Percentiles rank a stretch among this genome's conserved stretches.
Conservation (phyloP, 2,113 vertebrate genomes). For the Paracanthobrama guichenoti region DNA sequence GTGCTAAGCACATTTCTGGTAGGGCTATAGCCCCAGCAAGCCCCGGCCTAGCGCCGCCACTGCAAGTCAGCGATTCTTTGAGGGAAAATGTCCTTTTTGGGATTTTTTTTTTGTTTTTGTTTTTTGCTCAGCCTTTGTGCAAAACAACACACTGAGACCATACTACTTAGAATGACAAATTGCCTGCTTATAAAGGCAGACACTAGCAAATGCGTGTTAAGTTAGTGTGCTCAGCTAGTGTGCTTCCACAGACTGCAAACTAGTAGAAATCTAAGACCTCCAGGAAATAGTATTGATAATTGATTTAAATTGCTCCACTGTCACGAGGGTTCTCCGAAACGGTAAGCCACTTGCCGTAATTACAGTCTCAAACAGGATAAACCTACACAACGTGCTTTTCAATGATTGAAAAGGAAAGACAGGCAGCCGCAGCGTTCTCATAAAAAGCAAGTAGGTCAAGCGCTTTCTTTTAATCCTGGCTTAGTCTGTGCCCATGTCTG, state of each 20-base stretch:
- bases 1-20: too few relatives aligned
- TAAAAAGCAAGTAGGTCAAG: conserved; percentile 73
- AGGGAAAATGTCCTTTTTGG: conserved; percentile 36
- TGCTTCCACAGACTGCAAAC: conserved; percentile 19
- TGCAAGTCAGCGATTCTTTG: conserved; percentile 38
- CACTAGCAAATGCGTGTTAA: conserved; percentile 48
- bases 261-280: conserved; percentile 29
- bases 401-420: conserved; percentile 56
- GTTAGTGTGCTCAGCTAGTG: conserved; percentile 33
- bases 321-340: conserved; percentile 56
- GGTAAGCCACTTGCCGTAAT: conserved; percentile 63
- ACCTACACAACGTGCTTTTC: conserved; percentile 57
- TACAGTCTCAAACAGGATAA: conserved; percentile 65
- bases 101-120: background rate
- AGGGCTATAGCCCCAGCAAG: too few relatives aligned
- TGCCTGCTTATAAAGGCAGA: conserved; percentile 56
- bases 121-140: conserved; percentile 36
- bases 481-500: conserved; percentile 66
- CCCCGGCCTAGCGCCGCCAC: too few relatives aligned
- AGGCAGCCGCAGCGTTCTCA: conserved; percentile 48
- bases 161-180: conserved; percentile 54
- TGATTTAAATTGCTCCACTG: background rate
- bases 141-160: conserved; percentile 49
- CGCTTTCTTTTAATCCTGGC: conserved; percentile 71
- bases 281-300: conserved; percentile 27